Conservation (phyloP, 2,797 vertebrate genomes). For the Ceryle rudis region DNA sequence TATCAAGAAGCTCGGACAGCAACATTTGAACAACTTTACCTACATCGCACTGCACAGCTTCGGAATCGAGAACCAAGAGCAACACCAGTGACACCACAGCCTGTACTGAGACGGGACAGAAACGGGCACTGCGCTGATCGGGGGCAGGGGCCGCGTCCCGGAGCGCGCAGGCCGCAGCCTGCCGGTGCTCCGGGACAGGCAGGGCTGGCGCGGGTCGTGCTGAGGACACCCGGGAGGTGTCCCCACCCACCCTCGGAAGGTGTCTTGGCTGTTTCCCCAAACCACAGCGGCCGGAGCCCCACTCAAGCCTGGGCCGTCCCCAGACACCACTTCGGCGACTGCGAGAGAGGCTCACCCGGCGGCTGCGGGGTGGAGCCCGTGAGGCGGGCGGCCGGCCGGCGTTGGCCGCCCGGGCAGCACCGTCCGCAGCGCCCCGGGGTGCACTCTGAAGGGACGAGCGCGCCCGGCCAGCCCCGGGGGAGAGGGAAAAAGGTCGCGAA, state of each 20-base stretch:
- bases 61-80: neutral
- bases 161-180: neutral
- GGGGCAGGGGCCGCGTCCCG: rapidly evolving
- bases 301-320: neutral
- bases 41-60: rapidly evolving
- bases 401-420: neutral
- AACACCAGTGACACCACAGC: rapidly evolving
- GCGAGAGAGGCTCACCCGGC: neutral
- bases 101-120: rapidly evolving
- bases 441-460: neutral
- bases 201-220: too few species aligned
- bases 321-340: too few species aligned
- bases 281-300: neutral
- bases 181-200: neutral
- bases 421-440: neutral
- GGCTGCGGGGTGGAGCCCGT: neutral
- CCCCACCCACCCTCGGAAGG: too few species aligned
- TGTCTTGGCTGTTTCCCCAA: rapidly evolving
- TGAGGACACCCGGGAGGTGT: too few species aligned
- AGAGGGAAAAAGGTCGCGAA: neutral
- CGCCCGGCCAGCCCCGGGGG: neutral
- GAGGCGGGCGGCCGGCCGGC: neutral
- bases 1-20: neutral
- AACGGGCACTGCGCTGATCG: rapidly evolving
- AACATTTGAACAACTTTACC: neutral